Percentiles rank a stretch among this genome's conserved stretches.
These are phyloP conservation scores for Epizoanthus illoricatus DNA, from an alignment of 92 coral and sea anemone genomes.

Conservation along the genomic window DNA sequence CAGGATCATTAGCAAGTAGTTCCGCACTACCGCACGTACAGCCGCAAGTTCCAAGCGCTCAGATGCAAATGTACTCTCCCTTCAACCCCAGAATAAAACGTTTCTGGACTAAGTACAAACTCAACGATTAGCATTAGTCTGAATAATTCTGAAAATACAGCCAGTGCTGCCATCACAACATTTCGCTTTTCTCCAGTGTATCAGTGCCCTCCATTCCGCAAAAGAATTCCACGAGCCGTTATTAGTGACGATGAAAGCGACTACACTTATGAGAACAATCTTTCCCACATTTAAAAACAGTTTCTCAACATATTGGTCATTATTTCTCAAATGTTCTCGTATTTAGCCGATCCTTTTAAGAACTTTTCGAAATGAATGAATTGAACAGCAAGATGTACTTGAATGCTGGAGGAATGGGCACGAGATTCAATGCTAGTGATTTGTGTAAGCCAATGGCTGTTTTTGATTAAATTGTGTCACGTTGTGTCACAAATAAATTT, in stretches of 20 bases:
- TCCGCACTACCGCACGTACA: not conserved
- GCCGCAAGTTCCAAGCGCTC: not conserved
- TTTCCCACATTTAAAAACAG: too few species aligned
- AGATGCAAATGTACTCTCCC: too few species aligned
- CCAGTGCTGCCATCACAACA: not conserved
- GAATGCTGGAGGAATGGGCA: too few species aligned
- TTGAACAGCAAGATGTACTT: too few species aligned
- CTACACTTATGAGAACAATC: too few species aligned
- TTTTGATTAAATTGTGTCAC: not conserved
- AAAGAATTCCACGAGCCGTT: not conserved
- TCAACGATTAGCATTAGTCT: not conserved
- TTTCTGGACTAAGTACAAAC: conserved; percentile 3
- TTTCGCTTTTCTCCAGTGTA: not conserved
- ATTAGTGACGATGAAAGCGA: too few species aligned
- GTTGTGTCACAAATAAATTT: not conserved
- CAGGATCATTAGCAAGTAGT: not conserved
- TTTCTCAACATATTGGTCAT: too few species aligned
- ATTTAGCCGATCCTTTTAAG: too few species aligned
- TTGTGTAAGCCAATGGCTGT: too few species aligned
- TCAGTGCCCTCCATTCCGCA: not conserved
- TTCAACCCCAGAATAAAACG: not conserved
- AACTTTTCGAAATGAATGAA: too few species aligned
- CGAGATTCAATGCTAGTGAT: too few species aligned
- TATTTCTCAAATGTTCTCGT: too few species aligned
- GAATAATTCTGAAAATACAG: not conserved